Evolutionary conservation across 2,888 invertebrate genomes (phyloP).

Genomic region (Scaptomyza caliginosa): DNA sequence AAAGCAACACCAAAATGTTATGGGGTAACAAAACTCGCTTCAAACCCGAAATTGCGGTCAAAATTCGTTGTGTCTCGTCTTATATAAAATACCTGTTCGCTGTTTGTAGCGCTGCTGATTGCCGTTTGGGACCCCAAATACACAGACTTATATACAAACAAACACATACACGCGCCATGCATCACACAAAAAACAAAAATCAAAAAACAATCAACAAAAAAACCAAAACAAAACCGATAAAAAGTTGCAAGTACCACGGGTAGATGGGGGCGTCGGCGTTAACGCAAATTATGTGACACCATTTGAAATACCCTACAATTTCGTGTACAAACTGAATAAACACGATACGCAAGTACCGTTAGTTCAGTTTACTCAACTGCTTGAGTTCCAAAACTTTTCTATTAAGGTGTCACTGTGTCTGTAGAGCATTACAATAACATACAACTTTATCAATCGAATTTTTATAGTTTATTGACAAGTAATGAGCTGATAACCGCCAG

Average conservation of each 20-base stretch:
- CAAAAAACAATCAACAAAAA: constrained; percentile 15
- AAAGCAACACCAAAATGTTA: constrained; percentile 37
- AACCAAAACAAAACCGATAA: constrained; percentile 37
- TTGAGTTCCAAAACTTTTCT: background rate
- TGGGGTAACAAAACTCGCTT: constrained; percentile 57
- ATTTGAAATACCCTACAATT: constrained; percentile 13
- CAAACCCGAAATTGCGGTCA: constrained; percentile 62
- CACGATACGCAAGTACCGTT: constrained; percentile 5
- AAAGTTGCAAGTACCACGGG: constrained; percentile 37
- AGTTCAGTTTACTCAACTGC: constrained; percentile 43
- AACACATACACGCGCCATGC: background rate
- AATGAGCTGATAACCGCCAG: constrained; percentile 43
- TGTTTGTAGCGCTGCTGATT: constrained; percentile 29
- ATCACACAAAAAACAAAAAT: constrained; percentile 13
- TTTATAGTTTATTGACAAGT: constrained; percentile 19
- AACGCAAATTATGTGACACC: constrained; percentile 13
- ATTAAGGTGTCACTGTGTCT: background rate
- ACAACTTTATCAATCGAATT: constrained; percentile 8
- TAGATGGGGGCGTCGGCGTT: background rate
- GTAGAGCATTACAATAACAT: background rate
- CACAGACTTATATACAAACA: constrained; percentile 12
- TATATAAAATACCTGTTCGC: constrained; percentile 75
- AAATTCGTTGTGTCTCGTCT: constrained; percentile 58
- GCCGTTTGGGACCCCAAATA: constrained; percentile 44
- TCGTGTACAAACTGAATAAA: constrained; percentile 31